Base-by-base conservation (phyloP, 2,888 invertebrate genomes). In the Drosophila melanocephala region DNA sequence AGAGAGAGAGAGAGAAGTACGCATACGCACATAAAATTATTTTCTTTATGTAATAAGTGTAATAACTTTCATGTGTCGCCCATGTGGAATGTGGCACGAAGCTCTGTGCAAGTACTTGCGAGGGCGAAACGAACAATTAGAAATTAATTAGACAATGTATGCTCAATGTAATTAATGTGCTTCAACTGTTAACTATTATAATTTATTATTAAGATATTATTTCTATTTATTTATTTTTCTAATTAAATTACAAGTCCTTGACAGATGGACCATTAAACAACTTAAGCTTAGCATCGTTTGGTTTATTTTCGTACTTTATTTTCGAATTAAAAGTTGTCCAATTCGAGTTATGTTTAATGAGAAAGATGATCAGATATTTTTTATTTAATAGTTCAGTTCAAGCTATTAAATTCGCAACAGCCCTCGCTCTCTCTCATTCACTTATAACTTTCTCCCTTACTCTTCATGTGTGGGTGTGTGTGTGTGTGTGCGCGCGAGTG, bases 21-120 rank as follows among this genome's bases (percentile, higher is more conserved):
- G 72, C 52, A 55, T 42, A 67, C 53, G 50, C 76, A 72, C 75
- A 91, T 80, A 69, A 85, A 87, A 90, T 91, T 79, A 91, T 87
- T 91, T 91, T 91, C 89, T 87, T 82, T 80, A 85, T 88, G 87
- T 90, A 91, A 90, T 91, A 87, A 90, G 87, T 87, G 87, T 84
- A 89, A 89, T 89, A 90, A 90, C 88, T 89, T 91, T 87, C 91
- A 83, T 89, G 83, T 90, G 89, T 87, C 83, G 87, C 73, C 60
- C 59, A 70, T 79, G 79, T 68, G 58, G 70, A 73, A 77, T 73
- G 67, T 68, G 76, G 72, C 68, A 70, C 73, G 67, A 76, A 75
- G 60, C 68, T 56, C 37, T 39, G 72, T 50, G 66, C 66, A 58
- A 64, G 79, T 61, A 57, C 33, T n/a, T 37, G 69, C 79, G 68